Evolutionary conservation across 2,888 invertebrate genomes (phyloP).

Genomic region (Lamproptera curius): DNA sequence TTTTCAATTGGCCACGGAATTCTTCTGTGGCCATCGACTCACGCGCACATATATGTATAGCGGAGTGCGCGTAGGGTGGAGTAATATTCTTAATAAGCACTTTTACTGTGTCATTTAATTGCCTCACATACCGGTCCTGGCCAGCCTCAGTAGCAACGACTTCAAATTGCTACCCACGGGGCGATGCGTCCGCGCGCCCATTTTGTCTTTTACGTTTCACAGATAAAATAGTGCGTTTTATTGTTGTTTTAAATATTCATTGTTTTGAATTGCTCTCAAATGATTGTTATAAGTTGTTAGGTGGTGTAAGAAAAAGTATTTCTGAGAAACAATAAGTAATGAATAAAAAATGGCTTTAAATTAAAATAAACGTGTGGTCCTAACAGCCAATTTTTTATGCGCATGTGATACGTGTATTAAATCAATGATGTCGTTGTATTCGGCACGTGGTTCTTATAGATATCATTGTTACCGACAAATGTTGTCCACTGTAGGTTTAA

Average conservation of each 20-base stretch:
- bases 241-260: not conserved
- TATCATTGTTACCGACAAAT: not conserved
- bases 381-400: no score
- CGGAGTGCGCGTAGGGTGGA: constrained; percentile 24
- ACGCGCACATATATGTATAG: not conserved
- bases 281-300: no score
- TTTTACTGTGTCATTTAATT: constrained; percentile 67
- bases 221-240: constrained; percentile 11
- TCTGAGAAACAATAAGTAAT: no score
- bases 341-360: no score
- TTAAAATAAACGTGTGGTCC: no score
- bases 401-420: not conserved
- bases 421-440: constrained; percentile 20
- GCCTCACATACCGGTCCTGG: constrained; percentile 52
- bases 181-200: constrained; percentile 52
- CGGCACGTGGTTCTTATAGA: constrained; percentile 4
- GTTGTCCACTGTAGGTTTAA: no score
- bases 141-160: constrained; percentile 51
- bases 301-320: no score
- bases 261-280: not conserved
- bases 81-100: constrained; percentile 47
- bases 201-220: constrained; percentile 34
- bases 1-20: not conserved
- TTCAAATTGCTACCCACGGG: constrained; percentile 60
- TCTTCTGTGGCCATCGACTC: not conserved